Percentiles rank a stretch among this genome's conserved stretches.
phyloP scores from a whole-genome alignment of 2,113 vertebrate species.

The Zosterops lateralis region DNA sequence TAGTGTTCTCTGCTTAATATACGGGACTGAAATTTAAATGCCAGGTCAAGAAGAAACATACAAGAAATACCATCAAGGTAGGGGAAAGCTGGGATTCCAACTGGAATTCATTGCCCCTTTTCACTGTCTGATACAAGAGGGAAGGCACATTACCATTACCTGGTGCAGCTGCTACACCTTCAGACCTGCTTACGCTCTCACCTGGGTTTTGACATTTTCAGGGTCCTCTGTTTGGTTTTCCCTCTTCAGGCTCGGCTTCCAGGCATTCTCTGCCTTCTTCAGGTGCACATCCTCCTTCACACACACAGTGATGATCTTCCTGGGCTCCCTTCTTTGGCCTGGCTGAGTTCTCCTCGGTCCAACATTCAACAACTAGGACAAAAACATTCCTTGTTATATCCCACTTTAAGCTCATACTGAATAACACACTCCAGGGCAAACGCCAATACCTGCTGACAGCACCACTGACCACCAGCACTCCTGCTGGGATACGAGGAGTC shows the following conservation, averaged over 20 bases:
- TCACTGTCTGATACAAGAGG: neutral
- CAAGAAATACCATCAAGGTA: neutral
- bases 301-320: conserved; percentile 94
- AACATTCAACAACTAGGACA: conserved; percentile 84
- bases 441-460: neutral
- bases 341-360: conserved; percentile 79
- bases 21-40: neutral
- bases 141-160: neutral
- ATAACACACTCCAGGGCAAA: neutral
- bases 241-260: conserved; percentile 90
- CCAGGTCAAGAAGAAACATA: neutral
- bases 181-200: neutral
- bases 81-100: neutral
- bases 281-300: conserved; percentile 91
- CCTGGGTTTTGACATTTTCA: conserved; percentile 85
- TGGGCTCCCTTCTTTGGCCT: conserved; percentile 83
- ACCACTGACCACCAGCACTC: neutral
- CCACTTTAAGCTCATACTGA: neutral
- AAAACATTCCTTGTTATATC: conserved; percentile 56
- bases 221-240: conserved; percentile 81
- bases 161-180: neutral
- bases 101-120: neutral
- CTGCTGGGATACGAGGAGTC: neutral
- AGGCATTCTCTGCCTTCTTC: conserved; percentile 92
- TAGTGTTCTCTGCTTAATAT: neutral